A percentile compares a stretch with the other conserved stretches of the same genome.
Conservation (phyloP, 2,888 invertebrate genomes). For the Nephrotoma guestfalica region DNA sequence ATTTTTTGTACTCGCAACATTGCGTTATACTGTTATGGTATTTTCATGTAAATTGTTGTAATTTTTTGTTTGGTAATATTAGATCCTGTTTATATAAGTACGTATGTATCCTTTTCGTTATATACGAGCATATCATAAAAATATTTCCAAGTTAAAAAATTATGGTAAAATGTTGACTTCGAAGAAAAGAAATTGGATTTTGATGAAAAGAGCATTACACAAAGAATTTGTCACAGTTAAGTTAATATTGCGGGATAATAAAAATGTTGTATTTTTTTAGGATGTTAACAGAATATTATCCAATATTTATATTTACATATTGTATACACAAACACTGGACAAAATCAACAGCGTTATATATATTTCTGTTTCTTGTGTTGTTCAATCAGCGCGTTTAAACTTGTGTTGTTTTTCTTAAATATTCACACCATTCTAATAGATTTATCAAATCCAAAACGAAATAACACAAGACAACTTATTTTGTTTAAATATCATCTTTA, state of each 20-base stretch:
- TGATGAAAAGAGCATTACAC: not conserved
- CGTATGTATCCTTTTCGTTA: not conserved
- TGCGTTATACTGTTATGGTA: not conserved
- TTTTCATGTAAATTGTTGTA: not conserved
- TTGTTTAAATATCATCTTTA: not conserved
- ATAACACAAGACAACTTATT: not conserved
- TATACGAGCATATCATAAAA: not conserved
- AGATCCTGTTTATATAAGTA: not conserved
- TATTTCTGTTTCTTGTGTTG: not conserved
- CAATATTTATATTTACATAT: not conserved
- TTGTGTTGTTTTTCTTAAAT: not conserved
- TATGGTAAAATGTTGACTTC: not conserved
- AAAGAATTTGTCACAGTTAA: not conserved
- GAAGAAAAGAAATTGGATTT: not conserved
- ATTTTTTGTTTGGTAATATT: not conserved
- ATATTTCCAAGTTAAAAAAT: not conserved
- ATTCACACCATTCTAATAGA: not conserved
- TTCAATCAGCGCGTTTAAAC: not conserved
- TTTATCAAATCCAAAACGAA: not conserved
- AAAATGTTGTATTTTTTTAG: not conserved
- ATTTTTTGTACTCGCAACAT: not conserved
- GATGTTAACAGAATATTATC: not conserved
- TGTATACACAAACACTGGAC: not conserved
- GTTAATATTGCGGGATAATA: not conserved
- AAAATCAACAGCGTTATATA: not conserved